Evolutionary conservation across 2,888 invertebrate species (phyloP), one percentile per base, ranked within the genome.

Genomic region (Campoplex nolae): DNA sequence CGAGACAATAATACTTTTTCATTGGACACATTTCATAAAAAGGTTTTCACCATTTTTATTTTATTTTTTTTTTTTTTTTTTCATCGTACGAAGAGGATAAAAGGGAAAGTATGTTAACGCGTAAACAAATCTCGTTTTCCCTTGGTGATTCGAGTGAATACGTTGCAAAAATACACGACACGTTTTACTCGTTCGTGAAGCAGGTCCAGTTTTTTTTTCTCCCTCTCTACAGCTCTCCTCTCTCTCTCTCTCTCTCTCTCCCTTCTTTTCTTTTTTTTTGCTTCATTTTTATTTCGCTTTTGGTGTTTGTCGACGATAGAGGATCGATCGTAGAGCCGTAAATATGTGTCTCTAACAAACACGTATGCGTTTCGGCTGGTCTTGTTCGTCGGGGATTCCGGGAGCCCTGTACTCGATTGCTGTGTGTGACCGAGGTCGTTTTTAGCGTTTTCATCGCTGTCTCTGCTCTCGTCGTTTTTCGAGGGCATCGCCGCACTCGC

Each of bases 391-490:
- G n/a, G 58, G 79, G 79, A 70, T 58, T 42, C 42, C n/a, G 70
- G 56, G 56, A 45, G 28, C 54, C 68, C 78, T 54, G 45, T 58
- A 73, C 71, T 83, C 82, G 82, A 83, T 83, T 58, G 74, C 62
- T 71, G 58, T 51, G 79, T 56, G 79, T 23, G 23, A 75, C 71
- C 87, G 67, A 79, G 74, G 74, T 84, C 78, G 71, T 74, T 86
- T 87, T 75, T 75, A 54, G 68, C 74, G 73, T 83, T 87, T 87
- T 84, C 84, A 85, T 83, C 79, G 84, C 67, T 83, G 78, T 67
- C 82, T 79, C 84, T 87, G 82, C 76, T 85, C 80, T 84, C 73
- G 84, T 75, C 84, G 87, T 87, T 76, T 78, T 87, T 79, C 84
- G 82, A 81, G 78, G 77, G 75, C 71, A 79, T 79, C 51, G 42